Evolutionary conservation across 2,888 invertebrate species (phyloP), one percentile per base, ranked within the genome.

Genomic region (Morinoia aosen): DNA sequence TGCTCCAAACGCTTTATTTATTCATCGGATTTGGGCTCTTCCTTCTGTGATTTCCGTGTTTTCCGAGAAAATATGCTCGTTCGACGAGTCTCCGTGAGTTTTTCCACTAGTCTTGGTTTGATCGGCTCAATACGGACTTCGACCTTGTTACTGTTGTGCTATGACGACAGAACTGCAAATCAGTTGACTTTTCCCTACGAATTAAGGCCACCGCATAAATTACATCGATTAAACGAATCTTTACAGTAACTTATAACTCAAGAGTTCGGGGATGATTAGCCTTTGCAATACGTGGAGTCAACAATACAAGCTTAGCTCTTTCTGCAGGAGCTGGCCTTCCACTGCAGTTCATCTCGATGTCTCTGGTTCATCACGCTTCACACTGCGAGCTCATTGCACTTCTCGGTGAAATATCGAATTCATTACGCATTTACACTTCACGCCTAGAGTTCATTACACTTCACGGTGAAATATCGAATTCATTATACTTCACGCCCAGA

Each of bases 11-110:
- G 76, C 76, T 19, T 76, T 76, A 76, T 76, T 76, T 76, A 76
- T 76, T 76, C 76, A 76, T 76, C 76, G 76, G 76, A 76, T 76
- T 76, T 76, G 76, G 76, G 76, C 76, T 76, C 76, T 8, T 76
- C 76, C 33, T 76, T 16, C 76, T 76, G 76, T 76, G 76, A 76
- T 76, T 76, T 33, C 76, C 33, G 76, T 25, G 76, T 76, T 76
- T 33, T 33, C 7, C 33, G 76, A 33, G 76, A 19, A 76, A 76
- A 76, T 25, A 10, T 61, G 19, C 48, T 76, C 76, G 19, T 76
- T 76, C 33, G 76, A 76, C 76, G 76, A 76, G 76, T 76, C 76
- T 76, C 33, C 76, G 25, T 25, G 76, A 76, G 76, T 76, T 76
- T 61, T 76, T 76, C 76, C 33, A 76, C 25, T 33, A 76, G 76